Percentiles rank a stretch among this genome's conserved stretches.
Evolutionary conservation across 2,797 vertebrate species (phyloP).

Genomic region (Cirrhinus mrigala): DNA sequence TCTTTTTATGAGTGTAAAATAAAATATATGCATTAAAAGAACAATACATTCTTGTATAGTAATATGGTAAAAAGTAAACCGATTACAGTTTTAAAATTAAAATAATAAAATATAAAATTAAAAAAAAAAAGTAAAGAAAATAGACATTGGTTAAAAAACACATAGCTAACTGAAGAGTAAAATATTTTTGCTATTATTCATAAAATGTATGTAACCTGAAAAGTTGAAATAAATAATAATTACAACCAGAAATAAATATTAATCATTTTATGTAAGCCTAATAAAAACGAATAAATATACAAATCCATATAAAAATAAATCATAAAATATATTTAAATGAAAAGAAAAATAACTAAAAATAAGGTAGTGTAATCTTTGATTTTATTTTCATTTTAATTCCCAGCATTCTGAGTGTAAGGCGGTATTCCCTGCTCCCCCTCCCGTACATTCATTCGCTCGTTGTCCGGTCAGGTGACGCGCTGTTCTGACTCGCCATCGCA

Average conservation of each 20-base stretch:
- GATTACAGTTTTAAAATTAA: neutral
- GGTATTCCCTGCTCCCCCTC: slow-evolving; percentile 8
- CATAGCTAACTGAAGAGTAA: neutral
- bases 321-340: neutral
- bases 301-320: neutral
- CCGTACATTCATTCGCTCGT: slow-evolving; percentile 34
- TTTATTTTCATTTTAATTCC: neutral
- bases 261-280: neutral
- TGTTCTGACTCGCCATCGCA: slow-evolving; percentile 58
- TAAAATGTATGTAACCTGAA: neutral
- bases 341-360: neutral
- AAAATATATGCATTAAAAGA: neutral
- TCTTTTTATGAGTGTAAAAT: neutral
- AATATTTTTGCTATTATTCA: too few species aligned
- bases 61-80: neutral
- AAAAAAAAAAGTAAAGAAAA: too few species aligned
- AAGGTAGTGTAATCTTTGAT: too few species aligned
- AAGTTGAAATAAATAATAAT: neutral
- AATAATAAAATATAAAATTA: neutral
- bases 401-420: neutral
- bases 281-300: neutral
- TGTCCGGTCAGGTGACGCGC: slow-evolving; percentile 77
- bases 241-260: neutral
- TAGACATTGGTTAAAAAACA: neutral
- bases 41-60: neutral